A percentile compares a stretch with the other conserved stretches of the same genome.
These are phyloP conservation scores for Laothoe populi DNA, from an alignment of 2,888 invertebrate genomes.

Conservation along the genomic window DNA sequence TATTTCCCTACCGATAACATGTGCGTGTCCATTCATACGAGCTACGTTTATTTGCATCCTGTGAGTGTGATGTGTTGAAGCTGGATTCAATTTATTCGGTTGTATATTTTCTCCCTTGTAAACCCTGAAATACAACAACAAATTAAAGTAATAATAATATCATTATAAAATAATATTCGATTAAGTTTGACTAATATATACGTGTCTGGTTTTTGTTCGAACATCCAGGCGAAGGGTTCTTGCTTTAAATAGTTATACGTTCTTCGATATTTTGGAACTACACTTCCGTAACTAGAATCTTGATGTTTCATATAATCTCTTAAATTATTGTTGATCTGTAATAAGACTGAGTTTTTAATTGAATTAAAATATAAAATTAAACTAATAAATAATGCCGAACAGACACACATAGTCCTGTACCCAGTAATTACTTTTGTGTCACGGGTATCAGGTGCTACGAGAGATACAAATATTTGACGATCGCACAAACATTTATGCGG, in stretches of 20 bases:
- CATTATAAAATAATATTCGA: not conserved
- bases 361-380: not conserved
- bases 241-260: not conserved
- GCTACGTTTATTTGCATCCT: constrained; percentile 47
- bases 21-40: constrained; percentile 36
- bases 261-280: not conserved
- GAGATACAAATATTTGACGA: no score
- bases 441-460: no score
- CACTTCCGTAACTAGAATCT: not conserved
- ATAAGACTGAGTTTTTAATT: not conserved
- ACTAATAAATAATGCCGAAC: no score
- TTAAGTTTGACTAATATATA: not conserved
- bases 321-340: not conserved
- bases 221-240: constrained; percentile 1
- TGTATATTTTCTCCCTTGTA: constrained; percentile 2
- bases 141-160: not conserved
- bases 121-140: not conserved
- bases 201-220: not conserved
- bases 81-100: not conserved
- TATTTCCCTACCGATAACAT: constrained; percentile 20
- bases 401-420: no score
- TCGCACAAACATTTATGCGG: no score
- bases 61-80: constrained; percentile 19
- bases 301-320: not conserved
- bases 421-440: no score